These are phyloP conservation scores for Trinectes maculatus DNA, from an alignment of 2,113 vertebrate species.

Conservation along the genomic window DNA sequence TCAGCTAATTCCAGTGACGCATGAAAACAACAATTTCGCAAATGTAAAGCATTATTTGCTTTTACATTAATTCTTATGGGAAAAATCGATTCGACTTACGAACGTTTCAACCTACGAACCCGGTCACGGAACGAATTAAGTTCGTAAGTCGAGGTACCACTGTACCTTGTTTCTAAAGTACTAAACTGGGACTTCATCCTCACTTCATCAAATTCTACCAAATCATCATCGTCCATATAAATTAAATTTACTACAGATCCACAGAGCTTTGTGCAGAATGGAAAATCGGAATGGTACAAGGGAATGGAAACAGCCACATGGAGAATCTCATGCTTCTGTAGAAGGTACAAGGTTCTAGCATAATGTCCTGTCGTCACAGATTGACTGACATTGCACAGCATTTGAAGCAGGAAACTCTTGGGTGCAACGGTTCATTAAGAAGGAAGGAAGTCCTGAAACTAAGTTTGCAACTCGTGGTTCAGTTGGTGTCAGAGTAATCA, in stretches of 20 bases:
- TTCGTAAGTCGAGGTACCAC: background rate
- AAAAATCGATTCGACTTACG: no score
- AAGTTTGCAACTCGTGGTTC: conserved; percentile 75
- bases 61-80: no score
- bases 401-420: conserved; percentile 7
- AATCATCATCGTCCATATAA: background rate
- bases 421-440: conserved; percentile 48
- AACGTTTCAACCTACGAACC: no score
- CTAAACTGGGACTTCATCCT: background rate
- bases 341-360: conserved; percentile 21
- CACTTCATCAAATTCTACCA: background rate
- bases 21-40: no score
- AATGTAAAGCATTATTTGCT: no score
- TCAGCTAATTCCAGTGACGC: no score
- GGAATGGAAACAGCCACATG: conserved; percentile 14
- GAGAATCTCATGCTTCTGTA: conserved; percentile 31
- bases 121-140: no score
- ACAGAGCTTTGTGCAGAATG: background rate
- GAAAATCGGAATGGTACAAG: background rate
- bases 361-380: conserved; percentile 39
- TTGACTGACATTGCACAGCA: conserved; percentile 22
- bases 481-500: conserved; percentile 82
- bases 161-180: background rate
- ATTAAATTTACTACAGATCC: background rate
- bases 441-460: conserved; percentile 68